phyloP scores from a whole-genome alignment of 1,140 invertebrate genomes.

The Trachelipus rathkii region DNA sequence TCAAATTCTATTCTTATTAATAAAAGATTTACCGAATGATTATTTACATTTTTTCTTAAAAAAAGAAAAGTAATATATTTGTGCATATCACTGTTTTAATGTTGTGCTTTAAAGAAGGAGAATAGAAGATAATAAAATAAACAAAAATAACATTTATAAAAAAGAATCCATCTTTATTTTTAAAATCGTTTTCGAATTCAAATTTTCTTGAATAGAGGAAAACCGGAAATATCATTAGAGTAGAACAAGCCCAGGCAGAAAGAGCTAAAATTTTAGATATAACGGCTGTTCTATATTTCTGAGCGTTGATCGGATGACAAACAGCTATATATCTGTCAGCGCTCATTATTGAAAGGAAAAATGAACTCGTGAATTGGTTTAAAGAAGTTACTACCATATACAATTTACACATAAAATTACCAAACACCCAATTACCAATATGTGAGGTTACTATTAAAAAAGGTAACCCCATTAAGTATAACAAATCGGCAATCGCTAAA shows the following conservation, averaged over 20 bases:
- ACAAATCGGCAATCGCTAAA: constrained; percentile 90
- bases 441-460: constrained; percentile 84
- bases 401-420: constrained; percentile 80
- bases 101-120: too few species aligned
- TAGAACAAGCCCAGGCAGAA: constrained; percentile 76
- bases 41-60: too few species aligned
- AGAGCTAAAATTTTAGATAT: constrained; percentile 78
- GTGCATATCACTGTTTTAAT: too few species aligned
- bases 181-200: background rate
- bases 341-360: constrained; percentile 91
- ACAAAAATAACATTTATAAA: too few species aligned
- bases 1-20: too few species aligned
- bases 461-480: constrained; percentile 87
- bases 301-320: constrained; percentile 87
- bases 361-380: constrained; percentile 90
- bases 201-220: constrained; percentile 70
- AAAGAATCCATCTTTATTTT: too few species aligned
- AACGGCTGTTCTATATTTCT: constrained; percentile 74
- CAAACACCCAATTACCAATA: constrained; percentile 83
- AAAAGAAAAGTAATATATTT: too few species aligned
- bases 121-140: too few species aligned
- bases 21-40: too few species aligned
- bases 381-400: constrained; percentile 91
- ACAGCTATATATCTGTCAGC: constrained; percentile 92
- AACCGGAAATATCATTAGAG: constrained; percentile 82